Conservation (phyloP, 2,113 vertebrate genomes). For the Eptatretus burgeri region DNA sequence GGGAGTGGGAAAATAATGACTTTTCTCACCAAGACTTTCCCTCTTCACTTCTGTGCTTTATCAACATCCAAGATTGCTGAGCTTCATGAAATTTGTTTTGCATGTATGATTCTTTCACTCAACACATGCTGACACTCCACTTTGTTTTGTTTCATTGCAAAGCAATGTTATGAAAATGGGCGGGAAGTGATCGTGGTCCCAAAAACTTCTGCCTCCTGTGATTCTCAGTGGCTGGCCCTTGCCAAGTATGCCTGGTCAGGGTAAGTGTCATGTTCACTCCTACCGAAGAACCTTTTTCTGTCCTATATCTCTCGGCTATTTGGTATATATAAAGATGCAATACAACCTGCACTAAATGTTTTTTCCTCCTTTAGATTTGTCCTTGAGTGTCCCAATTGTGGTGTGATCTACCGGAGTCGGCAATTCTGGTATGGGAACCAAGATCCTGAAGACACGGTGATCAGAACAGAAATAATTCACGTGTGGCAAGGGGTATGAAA, state of each 20-base stretch:
- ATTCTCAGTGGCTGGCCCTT: conserved; percentile 88
- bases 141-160: neutral
- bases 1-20: too few species aligned
- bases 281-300: too few species aligned
- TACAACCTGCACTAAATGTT: too few species aligned
- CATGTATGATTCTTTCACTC: too few species aligned
- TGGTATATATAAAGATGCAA: too few species aligned
- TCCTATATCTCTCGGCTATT: too few species aligned
- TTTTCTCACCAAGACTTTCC: too few species aligned
- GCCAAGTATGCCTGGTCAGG: conserved; percentile 96
- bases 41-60: too few species aligned
- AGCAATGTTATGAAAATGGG: conserved; percentile 53
- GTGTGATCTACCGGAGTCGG: conserved; percentile 75
- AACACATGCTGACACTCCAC: too few species aligned
- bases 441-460: conserved; percentile 91
- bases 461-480: conserved; percentile 86
- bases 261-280: conserved; percentile 30
- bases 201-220: conserved; percentile 92
- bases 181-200: conserved; percentile 87
- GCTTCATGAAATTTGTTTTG: too few species aligned
- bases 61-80: too few species aligned
- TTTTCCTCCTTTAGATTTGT: conserved; percentile 33
- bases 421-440: conserved; percentile 99
- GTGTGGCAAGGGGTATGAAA: conserved; percentile 76
- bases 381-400: conserved; percentile 77